phyloP scores from a whole-genome alignment of 2,888 invertebrate species.

The Sesamia inferens region DNA sequence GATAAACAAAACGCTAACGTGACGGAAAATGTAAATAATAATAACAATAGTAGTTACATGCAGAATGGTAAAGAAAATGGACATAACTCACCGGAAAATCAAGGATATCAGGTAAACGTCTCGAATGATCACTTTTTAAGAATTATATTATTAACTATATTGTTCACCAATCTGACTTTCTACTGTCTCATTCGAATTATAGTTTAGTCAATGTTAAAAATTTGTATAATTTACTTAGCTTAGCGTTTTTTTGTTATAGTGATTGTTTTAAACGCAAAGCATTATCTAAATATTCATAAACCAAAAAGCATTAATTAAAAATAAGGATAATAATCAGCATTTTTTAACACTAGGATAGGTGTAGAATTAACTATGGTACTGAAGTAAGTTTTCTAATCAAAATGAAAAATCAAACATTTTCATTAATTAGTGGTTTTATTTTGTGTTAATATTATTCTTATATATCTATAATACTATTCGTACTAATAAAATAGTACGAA shows the following conservation, averaged over 20 bases:
- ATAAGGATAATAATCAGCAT: no score
- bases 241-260: background rate
- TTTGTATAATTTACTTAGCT: background rate
- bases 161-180: background rate
- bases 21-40: constrained; percentile 82
- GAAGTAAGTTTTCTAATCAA: background rate
- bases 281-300: background rate
- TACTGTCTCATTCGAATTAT: background rate
- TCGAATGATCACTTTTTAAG: background rate
- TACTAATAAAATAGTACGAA: no score
- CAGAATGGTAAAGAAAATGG: constrained; percentile 86
- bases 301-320: no score
- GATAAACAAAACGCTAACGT: constrained; percentile 82
- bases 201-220: background rate
- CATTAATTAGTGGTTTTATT: background rate
- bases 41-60: constrained; percentile 86
- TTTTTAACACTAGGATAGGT: no score
- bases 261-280: background rate
- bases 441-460: no score
- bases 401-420: background rate
- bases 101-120: constrained; percentile 87
- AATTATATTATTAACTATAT: background rate
- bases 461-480: no score
- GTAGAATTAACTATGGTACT: background rate
- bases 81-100: constrained; percentile 89